A percentile compares a stretch with the other conserved stretches of the same genome.
phyloP scores from a whole-genome alignment of 2,797 vertebrate genomes.

The Girardinus metallicus region DNA sequence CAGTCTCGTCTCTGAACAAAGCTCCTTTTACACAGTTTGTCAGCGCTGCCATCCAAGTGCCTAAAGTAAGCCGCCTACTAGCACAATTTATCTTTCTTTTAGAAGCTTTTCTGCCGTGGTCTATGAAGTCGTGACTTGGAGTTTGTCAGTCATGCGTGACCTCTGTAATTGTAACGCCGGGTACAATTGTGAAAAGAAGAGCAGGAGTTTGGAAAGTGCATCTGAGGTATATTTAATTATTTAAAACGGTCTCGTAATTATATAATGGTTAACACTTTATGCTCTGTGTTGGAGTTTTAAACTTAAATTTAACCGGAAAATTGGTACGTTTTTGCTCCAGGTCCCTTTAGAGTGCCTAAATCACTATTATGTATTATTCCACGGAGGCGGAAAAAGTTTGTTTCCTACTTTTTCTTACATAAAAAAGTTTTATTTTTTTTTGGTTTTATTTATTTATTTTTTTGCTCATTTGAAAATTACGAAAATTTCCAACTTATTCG shows the following conservation, averaged over 20 bases:
- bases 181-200: not conserved
- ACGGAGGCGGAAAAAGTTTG: not conserved
- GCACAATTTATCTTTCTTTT: constrained; percentile 8
- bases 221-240: not conserved
- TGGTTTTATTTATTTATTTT: no score
- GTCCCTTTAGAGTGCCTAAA: not conserved
- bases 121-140: constrained; percentile 12
- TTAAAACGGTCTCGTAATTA: not conserved
- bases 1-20: constrained; percentile 39
- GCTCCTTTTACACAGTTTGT: constrained; percentile 36
- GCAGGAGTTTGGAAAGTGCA: not conserved
- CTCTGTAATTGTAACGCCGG: not conserved
- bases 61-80: constrained; percentile 34
- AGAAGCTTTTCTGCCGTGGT: constrained; percentile 15
- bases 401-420: not conserved
- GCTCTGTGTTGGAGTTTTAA: not conserved
- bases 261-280: no score
- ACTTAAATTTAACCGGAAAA: not conserved
- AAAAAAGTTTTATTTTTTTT: not conserved
- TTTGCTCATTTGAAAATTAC: not conserved
- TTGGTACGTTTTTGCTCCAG: not conserved
- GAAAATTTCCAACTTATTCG: not conserved
- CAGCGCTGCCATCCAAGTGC: constrained; percentile 24
- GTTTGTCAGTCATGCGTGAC: not conserved
- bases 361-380: not conserved